phyloP scores from a whole-genome alignment of 2,113 vertebrate genomes.

The Lathamus discolor region DNA sequence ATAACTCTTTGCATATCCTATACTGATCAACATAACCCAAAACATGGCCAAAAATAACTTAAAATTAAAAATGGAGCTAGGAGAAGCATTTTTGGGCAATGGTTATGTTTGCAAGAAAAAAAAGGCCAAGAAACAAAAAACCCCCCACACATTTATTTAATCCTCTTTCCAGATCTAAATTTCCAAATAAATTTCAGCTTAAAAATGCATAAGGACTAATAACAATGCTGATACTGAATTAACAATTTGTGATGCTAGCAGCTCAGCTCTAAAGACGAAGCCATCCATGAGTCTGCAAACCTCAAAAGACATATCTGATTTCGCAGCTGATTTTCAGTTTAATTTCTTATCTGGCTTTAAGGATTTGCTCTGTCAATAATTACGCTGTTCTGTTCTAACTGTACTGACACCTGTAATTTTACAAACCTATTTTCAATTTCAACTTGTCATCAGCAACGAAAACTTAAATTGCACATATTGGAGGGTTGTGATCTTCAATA shows the following conservation, averaged over 20 bases:
- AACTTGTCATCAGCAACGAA: neutral
- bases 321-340: neutral
- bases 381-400: neutral
- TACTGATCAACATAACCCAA: neutral
- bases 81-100: neutral
- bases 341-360: neutral
- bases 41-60: neutral
- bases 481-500: neutral
- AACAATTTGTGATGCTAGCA: neutral
- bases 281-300: neutral
- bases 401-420: neutral
- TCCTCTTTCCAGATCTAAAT: neutral
- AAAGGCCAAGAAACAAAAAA: neutral
- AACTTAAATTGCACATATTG: neutral
- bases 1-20: neutral
- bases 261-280: neutral
- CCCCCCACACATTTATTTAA: neutral
- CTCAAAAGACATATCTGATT: neutral
- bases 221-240: neutral
- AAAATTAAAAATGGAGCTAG: neutral
- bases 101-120: neutral
- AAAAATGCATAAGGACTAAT: neutral
- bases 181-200: neutral
- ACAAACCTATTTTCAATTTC: neutral
- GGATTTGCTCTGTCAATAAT: slow-evolving; percentile 2